Percentiles rank a stretch among this genome's conserved stretches.
Evolutionary conservation across 1,140 invertebrate genomes (phyloP).

Genomic region (Neelides sp.): DNA sequence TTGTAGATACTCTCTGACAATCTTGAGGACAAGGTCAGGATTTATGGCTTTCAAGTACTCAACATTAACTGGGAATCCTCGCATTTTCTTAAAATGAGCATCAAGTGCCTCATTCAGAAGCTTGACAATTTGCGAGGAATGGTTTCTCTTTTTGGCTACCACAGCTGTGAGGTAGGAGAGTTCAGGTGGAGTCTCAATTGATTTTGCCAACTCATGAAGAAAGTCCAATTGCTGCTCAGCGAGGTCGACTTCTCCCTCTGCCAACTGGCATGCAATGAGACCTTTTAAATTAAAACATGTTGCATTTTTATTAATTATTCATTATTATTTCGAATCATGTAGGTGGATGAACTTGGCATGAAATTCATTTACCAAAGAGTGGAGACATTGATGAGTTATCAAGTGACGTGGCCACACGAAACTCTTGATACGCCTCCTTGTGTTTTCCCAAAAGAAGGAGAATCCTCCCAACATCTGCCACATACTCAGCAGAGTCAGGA

Average conservation of each 20-base stretch:
- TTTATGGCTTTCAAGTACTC: constrained; percentile 63
- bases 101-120: constrained; percentile 59
- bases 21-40: constrained; percentile 69
- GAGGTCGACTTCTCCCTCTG: constrained; percentile 45
- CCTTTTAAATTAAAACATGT: constrained; percentile 44
- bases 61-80: constrained; percentile 54
- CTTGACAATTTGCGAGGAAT: constrained; percentile 41
- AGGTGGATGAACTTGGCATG: not conserved
- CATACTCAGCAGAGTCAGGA: constrained; percentile 51
- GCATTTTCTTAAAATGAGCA: constrained; percentile 49
- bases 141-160: constrained; percentile 44
- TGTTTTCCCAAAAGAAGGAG: constrained; percentile 54
- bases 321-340: constrained; percentile 17
- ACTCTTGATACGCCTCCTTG: constrained; percentile 56
- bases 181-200: constrained; percentile 41
- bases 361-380: constrained; percentile 39
- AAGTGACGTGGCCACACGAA: constrained; percentile 59
- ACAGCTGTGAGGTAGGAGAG: constrained; percentile 56
- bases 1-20: constrained; percentile 61
- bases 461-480: constrained; percentile 69
- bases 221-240: constrained; percentile 74
- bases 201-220: constrained; percentile 63
- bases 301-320: no score
- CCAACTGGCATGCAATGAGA: constrained; percentile 64
- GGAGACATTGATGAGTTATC: constrained; percentile 69